Evolutionary conservation across 2,888 invertebrate genomes (phyloP).

Genomic region (Drosophila ezoana): DNA sequence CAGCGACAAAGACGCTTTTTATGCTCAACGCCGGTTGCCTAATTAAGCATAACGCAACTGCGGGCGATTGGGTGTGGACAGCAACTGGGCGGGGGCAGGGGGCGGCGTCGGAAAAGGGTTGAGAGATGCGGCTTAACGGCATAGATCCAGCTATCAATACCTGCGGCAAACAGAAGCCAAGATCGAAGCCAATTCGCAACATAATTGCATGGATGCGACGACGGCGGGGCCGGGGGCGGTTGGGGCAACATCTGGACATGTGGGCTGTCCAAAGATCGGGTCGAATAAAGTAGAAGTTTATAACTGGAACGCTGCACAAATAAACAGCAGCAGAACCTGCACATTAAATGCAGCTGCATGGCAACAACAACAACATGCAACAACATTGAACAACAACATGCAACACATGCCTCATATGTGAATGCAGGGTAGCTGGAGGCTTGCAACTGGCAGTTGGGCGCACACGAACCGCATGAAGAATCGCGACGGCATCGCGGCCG

Average conservation of each 20-base stretch:
- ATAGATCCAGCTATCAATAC: no score
- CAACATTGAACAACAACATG: slow-evolving; percentile 30
- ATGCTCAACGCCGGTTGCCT: slow-evolving; percentile 76
- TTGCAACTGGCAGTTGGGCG: neutral
- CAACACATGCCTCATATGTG: slow-evolving; percentile 19
- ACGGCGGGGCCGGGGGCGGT: no score
- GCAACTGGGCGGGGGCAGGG: neutral
- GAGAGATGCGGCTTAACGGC: neutral
- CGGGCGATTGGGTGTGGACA: slow-evolving; percentile 44
- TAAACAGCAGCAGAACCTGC: slow-evolving; percentile 57
- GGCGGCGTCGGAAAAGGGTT: neutral
- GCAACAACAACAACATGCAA: slow-evolving; percentile 23
- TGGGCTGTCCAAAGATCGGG: slow-evolving; percentile 25
- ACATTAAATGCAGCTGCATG: slow-evolving; percentile 59
- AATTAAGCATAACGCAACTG: slow-evolving; percentile 75
- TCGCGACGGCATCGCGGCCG: slow-evolving; percentile 72
- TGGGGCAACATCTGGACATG: slow-evolving; percentile 44
- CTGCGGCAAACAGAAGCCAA: no score
- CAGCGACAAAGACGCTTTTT: slow-evolving; percentile 77
- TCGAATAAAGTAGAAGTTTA: slow-evolving; percentile 26
- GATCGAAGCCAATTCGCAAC: no score
- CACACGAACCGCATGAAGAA: slow-evolving; percentile 43
- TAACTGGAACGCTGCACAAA: slow-evolving; percentile 58
- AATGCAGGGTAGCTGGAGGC: neutral
- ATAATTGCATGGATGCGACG: no score